phyloP scores from a whole-genome alignment of 2,113 vertebrate genomes.

The Galeopterus variegatus region DNA sequence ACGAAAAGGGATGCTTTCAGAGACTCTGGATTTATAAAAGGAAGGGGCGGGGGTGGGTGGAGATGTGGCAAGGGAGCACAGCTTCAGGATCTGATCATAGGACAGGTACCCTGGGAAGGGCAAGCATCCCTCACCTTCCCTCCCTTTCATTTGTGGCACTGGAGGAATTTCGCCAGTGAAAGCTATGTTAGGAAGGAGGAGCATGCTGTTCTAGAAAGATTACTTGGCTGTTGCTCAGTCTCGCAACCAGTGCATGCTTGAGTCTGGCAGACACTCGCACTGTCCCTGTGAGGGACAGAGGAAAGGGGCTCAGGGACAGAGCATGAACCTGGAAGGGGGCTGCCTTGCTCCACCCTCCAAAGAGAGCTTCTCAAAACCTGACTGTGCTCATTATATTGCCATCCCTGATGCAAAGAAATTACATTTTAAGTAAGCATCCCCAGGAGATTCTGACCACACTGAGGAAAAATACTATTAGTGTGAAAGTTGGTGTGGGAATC shows the following conservation, averaged over 20 bases:
- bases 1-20: background rate
- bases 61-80: background rate
- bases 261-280: background rate
- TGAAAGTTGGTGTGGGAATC: background rate
- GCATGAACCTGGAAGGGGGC: background rate
- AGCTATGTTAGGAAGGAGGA: background rate
- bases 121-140: too few relatives aligned
- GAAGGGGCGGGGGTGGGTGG: background rate
- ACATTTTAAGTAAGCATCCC: background rate
- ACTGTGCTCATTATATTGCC: background rate
- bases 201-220: background rate
- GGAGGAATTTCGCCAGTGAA: background rate
- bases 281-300: background rate
- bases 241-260: background rate
- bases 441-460: background rate
- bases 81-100: background rate
- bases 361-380: background rate
- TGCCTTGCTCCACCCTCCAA: background rate
- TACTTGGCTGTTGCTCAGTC: background rate
- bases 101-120: background rate
- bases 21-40: background rate
- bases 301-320: background rate
- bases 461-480: background rate
- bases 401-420: background rate
- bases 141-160: background rate